Conservation (phyloP, 2,888 invertebrate genomes). For the Shargacucullia verbasci region DNA sequence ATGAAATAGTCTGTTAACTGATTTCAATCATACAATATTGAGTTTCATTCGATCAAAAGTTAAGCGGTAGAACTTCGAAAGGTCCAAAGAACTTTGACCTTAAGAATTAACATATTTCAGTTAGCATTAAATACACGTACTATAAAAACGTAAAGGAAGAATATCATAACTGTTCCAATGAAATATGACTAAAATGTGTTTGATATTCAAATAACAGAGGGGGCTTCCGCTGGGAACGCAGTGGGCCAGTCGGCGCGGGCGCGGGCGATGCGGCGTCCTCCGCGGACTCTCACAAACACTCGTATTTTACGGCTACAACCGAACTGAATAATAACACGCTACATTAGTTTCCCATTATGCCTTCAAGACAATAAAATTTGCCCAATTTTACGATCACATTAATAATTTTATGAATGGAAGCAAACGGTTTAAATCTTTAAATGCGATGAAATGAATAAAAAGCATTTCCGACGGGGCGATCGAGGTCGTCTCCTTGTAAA, state of each 20-base stretch:
- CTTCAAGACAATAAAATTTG: slow-evolving; percentile 89
- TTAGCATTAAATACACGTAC: slow-evolving; percentile 78
- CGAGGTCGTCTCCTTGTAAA: slow-evolving; percentile 77
- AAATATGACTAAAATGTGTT: slow-evolving; percentile 85
- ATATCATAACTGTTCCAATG: slow-evolving; percentile 87
- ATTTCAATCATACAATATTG: slow-evolving; percentile 39
- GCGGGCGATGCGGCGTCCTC: slow-evolving; percentile 58
- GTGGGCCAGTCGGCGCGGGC: slow-evolving; percentile 42
- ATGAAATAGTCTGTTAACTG: slow-evolving; percentile 45
- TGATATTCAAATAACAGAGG: slow-evolving; percentile 86
- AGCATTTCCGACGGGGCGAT: slow-evolving; percentile 73
- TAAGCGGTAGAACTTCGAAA: slow-evolving; percentile 49
- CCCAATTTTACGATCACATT: slow-evolving; percentile 89
- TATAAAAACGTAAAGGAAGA: slow-evolving; percentile 79
- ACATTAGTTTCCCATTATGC: slow-evolving; percentile 89
- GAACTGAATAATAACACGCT: slow-evolving; percentile 89
- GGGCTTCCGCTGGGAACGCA: slow-evolving; percentile 85
- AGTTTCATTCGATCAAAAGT: slow-evolving; percentile 16
- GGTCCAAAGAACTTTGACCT: slow-evolving; percentile 70
- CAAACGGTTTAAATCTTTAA: slow-evolving; percentile 84
- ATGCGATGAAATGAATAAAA: slow-evolving; percentile 84
- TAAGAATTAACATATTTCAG: slow-evolving; percentile 73
- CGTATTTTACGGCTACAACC: slow-evolving; percentile 87
- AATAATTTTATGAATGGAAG: slow-evolving; percentile 89
- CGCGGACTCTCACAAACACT: slow-evolving; percentile 77